A percentile compares a stretch with the other conserved stretches of the same genome.
Evolutionary conservation across 2,797 vertebrate genomes (phyloP).

Genomic region (Trachops cirrhosus): DNA sequence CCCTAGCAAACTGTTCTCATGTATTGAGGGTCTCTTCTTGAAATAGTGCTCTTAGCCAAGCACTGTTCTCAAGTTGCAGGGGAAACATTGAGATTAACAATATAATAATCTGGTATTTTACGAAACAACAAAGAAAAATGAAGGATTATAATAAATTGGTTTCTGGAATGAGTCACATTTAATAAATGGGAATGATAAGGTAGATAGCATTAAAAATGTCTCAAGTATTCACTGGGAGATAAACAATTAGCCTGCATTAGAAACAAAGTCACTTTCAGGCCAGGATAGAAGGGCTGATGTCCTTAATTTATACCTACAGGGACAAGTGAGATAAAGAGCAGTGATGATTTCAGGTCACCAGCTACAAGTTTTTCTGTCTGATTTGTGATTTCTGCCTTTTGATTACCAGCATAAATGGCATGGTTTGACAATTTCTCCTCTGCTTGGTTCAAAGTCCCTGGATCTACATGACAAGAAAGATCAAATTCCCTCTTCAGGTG

Average conservation of each 20-base stretch:
- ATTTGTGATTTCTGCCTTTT: neutral
- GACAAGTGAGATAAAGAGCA: neutral
- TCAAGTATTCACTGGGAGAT: neutral
- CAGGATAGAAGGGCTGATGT: neutral
- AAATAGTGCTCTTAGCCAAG: conserved; percentile 59
- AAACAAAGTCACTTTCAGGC: neutral
- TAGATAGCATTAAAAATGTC: neutral
- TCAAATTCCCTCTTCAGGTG: neutral
- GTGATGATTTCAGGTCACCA: neutral
- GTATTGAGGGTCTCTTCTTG: conserved; percentile 45
- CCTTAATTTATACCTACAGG: neutral
- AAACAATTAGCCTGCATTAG: neutral
- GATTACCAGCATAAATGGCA: neutral
- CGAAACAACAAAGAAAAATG: neutral
- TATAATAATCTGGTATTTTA: neutral
- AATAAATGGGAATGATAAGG: neutral
- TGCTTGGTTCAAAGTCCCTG: neutral
- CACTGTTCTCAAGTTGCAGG: conserved; percentile 41
- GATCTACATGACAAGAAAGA: neutral
- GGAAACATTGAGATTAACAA: neutral
- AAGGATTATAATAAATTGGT: neutral
- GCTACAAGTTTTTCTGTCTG: neutral
- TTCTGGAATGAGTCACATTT: neutral
- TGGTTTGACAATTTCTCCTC: neutral
- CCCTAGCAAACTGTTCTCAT: conserved; percentile 30